Base-by-base conservation (phyloP, 2,797 vertebrate genomes). In the Apodemus agrarius region DNA sequence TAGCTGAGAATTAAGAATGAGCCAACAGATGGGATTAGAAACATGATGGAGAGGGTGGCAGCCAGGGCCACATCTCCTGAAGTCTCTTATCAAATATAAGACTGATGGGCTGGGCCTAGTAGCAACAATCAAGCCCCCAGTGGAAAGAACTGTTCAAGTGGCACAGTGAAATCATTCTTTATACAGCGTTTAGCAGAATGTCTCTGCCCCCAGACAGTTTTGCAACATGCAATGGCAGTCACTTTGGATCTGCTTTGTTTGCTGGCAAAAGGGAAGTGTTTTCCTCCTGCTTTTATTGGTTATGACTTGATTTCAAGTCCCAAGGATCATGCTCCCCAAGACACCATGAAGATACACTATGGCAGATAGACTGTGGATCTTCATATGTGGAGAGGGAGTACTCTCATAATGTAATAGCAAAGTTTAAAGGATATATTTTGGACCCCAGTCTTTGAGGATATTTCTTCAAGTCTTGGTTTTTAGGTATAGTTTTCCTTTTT, bases 1-100 rank as follows among this genome's bases (percentile, higher is more conserved):
- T 57, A 46, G 89, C 54, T 83, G 63, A 95, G 79, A 96, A 94
- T 94, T 94, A 80, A 91, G 91, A 96, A 95, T 11, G 76, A 96
- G 54, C 14, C 87, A 94, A 93, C 57, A 96, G 83, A 95, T 96
- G 91, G 91, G 63, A 63, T 63, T 43, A 96, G 89, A 90, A 93
- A 65, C 69, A 87, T 72, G 79, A 96, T 72, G n/a, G 79, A 57
- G 57, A 91, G 31, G 34, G 79, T 83, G 40, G 67, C 59, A 96
- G 46, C n/a, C 34, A 85, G 72, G 82, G 57, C 52, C 78, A 75
- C 4, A 49, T 91, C 54, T 96, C 80, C 40, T 89, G 46, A 37
- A 94, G 67, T 91, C 57, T 95, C 13, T 74, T 82, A 91, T 94
- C 83, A 94, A 61, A 65, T 40, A 57, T 82, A 83, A 96, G 79